Evolutionary conservation across 1,140 invertebrate genomes (phyloP), one percentile per base, ranked within the genome.

Genomic region (Eriocheir sinensis): DNA sequence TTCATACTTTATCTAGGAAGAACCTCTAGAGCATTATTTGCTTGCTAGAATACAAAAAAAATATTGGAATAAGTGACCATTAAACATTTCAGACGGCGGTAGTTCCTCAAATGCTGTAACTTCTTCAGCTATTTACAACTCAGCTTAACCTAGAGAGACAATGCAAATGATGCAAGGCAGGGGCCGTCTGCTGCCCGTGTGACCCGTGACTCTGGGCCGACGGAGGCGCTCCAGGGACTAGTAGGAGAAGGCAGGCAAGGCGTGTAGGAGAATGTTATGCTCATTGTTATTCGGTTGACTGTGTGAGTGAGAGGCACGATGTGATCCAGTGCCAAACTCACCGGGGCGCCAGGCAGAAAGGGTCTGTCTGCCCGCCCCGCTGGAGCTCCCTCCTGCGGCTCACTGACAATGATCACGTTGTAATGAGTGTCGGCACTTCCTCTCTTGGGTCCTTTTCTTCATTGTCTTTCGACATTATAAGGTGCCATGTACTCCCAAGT

Each of bases 21-120:
- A 92, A 95, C 94, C 94, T 95, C 94, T 95, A 95, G 94, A 95
- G 91, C 94, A 95, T 95, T 95, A 92, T 95, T 95, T 95, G 94
- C 94, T 95, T 95, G 94, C 94, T 95, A 95, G 94, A 95, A 92
- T 95, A 95, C 94, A 92, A 95, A 95, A 94, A 72, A 94, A 89
- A 92, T 92, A 95, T 95, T 86, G 91, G 85, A 95, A 89, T 95
- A 92, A 95, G 91, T 95, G 94, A 95, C 94, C 81, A 95, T 92
- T 95, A 95, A 95, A 92, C 94, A 95, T 95, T 95, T 95, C 83
- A 95, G 94, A 95, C 94, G 91, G 86, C 94, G 86, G 94, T 95
- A 95, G 94, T 95, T 95, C 94, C 94, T 95, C 83, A 92, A 95
- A 95, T 95, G 94, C 94, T 95, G 94, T 92, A 92, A 95, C 91